These are phyloP conservation scores for Pseudopleuronectes americanus DNA, from an alignment of 2,797 vertebrate species.

Conservation along the genomic window DNA sequence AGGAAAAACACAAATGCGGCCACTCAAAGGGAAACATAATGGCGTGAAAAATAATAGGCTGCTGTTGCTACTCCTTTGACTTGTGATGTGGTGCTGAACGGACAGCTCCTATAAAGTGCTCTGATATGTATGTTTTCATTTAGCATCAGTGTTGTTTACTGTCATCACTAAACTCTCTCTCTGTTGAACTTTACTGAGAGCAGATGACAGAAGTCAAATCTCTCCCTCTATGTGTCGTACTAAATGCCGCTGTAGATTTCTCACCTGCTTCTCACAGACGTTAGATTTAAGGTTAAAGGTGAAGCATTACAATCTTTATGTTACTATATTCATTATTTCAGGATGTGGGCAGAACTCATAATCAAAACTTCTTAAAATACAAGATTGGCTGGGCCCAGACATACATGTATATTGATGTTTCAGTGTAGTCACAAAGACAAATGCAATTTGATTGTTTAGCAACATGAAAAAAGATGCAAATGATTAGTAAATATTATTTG, in stretches of 20 bases:
- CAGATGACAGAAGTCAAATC: neutral
- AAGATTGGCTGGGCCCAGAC: too few species aligned
- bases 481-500: too few species aligned
- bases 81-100: constrained; percentile 30
- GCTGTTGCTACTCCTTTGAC: constrained; percentile 1
- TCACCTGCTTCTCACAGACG: too few species aligned
- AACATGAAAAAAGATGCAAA: too few species aligned
- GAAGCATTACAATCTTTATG: too few species aligned
- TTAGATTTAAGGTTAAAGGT: neutral
- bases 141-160: neutral
- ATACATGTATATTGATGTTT: too few species aligned
- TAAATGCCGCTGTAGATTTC: neutral
- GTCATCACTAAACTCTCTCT: neutral
- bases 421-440: too few species aligned
- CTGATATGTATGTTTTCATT: neutral
- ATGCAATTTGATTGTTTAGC: too few species aligned
- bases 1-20: too few species aligned
- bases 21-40: neutral
- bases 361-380: too few species aligned
- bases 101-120: constrained; percentile 25
- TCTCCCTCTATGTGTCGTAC: neutral
- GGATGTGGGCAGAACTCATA: too few species aligned
- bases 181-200: neutral
- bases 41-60: neutral
- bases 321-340: too few species aligned